These are phyloP conservation scores for Pica pica DNA, from an alignment of 2,113 vertebrate genomes.

Conservation along the genomic window DNA sequence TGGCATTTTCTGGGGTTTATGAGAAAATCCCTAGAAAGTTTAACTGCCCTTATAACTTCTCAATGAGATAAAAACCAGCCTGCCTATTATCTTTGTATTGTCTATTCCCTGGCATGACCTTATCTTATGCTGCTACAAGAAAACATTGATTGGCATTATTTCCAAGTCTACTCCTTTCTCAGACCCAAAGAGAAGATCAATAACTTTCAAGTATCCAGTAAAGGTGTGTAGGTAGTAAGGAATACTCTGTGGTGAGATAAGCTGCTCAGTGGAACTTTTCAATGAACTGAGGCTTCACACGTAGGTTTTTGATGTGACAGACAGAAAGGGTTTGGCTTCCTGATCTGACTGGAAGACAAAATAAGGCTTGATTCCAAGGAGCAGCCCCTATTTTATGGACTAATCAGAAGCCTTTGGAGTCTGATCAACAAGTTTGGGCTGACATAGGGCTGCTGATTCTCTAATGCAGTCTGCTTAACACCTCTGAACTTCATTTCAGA, in stretches of 20 bases:
- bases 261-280: not conserved
- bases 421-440: not conserved
- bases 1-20: not conserved
- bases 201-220: not conserved
- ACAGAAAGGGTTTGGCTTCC: not conserved
- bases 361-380: not conserved
- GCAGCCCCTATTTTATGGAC: not conserved
- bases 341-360: not conserved
- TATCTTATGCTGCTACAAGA: not conserved
- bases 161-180: not conserved
- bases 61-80: not conserved
- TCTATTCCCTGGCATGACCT: not conserved
- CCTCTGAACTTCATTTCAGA: not conserved
- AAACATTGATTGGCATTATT: not conserved
- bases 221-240: not conserved
- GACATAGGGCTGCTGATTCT: not conserved
- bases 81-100: not conserved
- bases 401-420: not conserved
- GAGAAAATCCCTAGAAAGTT: not conserved
- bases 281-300: not conserved
- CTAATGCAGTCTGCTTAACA: not conserved
- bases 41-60: not conserved
- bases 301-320: not conserved
- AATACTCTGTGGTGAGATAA: not conserved
- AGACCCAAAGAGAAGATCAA: not conserved